phyloP scores from a whole-genome alignment of 2,888 invertebrate species.

The Cephalotes varians region DNA sequence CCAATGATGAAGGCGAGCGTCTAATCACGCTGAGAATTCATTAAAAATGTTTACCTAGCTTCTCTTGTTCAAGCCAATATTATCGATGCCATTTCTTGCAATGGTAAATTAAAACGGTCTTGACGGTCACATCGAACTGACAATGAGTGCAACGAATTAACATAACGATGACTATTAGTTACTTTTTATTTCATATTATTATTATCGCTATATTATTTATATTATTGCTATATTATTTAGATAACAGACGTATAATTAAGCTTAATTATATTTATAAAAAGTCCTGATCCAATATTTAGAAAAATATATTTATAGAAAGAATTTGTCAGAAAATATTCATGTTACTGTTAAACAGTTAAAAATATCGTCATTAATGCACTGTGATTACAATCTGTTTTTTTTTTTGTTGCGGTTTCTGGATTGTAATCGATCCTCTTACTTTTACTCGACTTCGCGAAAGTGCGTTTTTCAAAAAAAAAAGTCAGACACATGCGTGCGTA shows the following conservation, averaged over 20 bases:
- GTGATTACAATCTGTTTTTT: not conserved
- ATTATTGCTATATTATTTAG: not conserved
- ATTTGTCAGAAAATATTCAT: not conserved
- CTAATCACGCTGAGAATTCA: conserved; percentile 9
- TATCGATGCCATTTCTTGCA: not conserved
- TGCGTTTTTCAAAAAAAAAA: conserved; percentile 13
- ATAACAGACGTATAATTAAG: not conserved
- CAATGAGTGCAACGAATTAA: too few species aligned
- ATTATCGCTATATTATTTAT: too few species aligned
- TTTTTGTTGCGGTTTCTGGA: not conserved
- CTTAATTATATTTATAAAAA: conserved; percentile 11
- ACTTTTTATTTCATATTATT: not conserved
- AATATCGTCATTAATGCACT: not conserved
- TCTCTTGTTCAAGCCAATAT: not conserved
- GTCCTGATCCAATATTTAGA: not conserved
- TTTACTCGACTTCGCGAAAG: not conserved
- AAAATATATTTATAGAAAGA: not conserved
- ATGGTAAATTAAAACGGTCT: not conserved
- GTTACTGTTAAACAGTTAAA: not conserved
- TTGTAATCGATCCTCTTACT: conserved; percentile 23
- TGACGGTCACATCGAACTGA: not conserved
- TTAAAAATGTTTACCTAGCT: conserved; percentile 25
- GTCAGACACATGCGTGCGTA: conserved; percentile 12
- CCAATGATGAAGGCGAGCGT: not conserved
- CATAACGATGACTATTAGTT: not conserved